phyloP scores from a whole-genome alignment of 1,140 invertebrate species.

The Argopecten irradians region DNA sequence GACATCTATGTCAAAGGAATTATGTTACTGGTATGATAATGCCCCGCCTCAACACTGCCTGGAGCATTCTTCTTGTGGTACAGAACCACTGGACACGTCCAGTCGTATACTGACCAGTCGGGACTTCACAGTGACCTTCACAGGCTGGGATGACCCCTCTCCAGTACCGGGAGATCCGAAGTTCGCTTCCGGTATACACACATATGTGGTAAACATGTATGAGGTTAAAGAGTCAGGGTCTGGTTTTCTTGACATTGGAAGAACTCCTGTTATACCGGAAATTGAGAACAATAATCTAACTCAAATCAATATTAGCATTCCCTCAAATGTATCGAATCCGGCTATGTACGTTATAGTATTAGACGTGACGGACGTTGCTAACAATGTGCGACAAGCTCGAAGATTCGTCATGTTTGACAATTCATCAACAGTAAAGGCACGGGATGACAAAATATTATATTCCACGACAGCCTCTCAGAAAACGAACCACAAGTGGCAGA shows the following conservation, averaged over 20 bases:
- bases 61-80: not conserved
- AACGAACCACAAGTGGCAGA: constrained; percentile 49
- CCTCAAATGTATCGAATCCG: not conserved
- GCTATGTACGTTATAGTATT: constrained; percentile 32
- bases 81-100: constrained; percentile 9
- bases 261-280: not conserved
- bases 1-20: not conserved
- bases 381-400: constrained; percentile 42
- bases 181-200: constrained; percentile 31
- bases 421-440: constrained; percentile 36
- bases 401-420: constrained; percentile 55
- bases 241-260: not conserved
- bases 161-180: not conserved
- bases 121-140: not conserved
- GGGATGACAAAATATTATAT: not conserved
- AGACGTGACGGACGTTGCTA: constrained; percentile 32
- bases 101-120: not conserved
- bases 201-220: constrained; percentile 28
- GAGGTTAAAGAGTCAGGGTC: not conserved
- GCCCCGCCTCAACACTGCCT: not conserved
- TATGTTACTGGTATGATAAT: constrained; percentile 24
- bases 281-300: not conserved
- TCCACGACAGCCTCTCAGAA: constrained; percentile 29
- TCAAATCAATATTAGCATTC: not conserved
- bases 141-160: constrained; percentile 36